Evolutionary conservation across 92 coral and sea anemone species (phyloP).

Genomic region (Montipora capitata): DNA sequence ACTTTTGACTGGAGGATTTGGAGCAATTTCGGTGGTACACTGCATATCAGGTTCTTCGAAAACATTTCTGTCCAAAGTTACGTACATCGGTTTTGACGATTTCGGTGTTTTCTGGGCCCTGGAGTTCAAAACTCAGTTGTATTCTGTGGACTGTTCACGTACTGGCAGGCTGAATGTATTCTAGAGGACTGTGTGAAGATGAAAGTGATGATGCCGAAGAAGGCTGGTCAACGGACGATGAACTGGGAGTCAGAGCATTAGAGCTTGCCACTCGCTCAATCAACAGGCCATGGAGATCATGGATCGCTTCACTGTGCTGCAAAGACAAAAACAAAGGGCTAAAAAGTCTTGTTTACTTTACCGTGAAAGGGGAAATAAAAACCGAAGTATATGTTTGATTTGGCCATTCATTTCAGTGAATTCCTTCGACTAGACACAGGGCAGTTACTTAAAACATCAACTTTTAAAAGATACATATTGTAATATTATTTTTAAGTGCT

Average conservation of each 20-base stretch:
- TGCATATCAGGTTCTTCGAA: too few species aligned
- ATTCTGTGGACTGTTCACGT: slow-evolving; percentile 9
- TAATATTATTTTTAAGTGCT: background rate
- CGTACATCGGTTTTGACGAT: too few species aligned
- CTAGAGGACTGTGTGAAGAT: slow-evolving; percentile 92
- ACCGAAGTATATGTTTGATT: too few species aligned
- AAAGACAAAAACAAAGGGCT: background rate
- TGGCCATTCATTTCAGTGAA: too few species aligned
- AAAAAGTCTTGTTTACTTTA: background rate
- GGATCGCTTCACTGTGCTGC: slow-evolving; percentile 91
- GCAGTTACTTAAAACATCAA: too few species aligned
- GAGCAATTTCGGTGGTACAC: too few species aligned
- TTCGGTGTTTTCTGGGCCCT: background rate
- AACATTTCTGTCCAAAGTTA: too few species aligned
- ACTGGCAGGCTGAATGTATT: slow-evolving; percentile 87
- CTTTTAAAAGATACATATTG: too few species aligned
- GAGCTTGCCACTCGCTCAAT: slow-evolving; percentile 92
- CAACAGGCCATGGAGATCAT: slow-evolving; percentile 90
- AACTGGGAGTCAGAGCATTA: slow-evolving; percentile 84
- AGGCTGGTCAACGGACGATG: slow-evolving; percentile 93
- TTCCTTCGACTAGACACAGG: too few species aligned
- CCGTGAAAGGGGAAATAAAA: background rate
- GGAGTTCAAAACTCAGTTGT: background rate
- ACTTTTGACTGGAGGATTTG: too few species aligned
- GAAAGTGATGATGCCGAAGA: slow-evolving; percentile 92